Conservation (phyloP, 2,113 vertebrate genomes). For the Noturus placidus region DNA sequence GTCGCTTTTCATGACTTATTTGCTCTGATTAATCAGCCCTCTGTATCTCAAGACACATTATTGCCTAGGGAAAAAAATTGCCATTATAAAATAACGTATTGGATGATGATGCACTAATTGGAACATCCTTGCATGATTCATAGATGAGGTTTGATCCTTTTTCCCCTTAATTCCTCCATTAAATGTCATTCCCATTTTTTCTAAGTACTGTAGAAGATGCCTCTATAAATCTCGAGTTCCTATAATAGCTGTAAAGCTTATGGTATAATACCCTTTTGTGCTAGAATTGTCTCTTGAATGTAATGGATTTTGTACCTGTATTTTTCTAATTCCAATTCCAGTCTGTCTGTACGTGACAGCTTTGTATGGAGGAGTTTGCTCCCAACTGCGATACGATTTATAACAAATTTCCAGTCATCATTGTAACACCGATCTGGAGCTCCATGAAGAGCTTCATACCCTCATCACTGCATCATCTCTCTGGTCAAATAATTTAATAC, state of each 20-base stretch:
- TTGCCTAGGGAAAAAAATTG: slow-evolving; percentile 15
- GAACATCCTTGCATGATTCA: slow-evolving; percentile 59
- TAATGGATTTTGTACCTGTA: slow-evolving; percentile 83
- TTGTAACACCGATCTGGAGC: slow-evolving; percentile 60
- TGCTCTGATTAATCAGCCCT: slow-evolving; percentile 20
- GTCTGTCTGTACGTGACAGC: slow-evolving; percentile 74
- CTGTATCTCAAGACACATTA: slow-evolving; percentile 28
- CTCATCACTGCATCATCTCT: slow-evolving; percentile 51
- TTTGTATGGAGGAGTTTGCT: slow-evolving; percentile 63
- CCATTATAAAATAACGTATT: slow-evolving; percentile 62
- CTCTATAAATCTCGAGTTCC: slow-evolving; percentile 75
- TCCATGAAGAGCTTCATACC: slow-evolving; percentile 55
- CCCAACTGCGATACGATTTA: slow-evolving; percentile 64
- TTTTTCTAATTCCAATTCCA: slow-evolving; percentile 78
- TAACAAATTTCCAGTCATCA: slow-evolving; percentile 62
- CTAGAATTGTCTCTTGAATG: slow-evolving; percentile 83
- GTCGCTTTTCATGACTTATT: slow-evolving; percentile 47
- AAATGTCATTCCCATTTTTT: slow-evolving; percentile 60
- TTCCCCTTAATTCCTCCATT: slow-evolving; percentile 59
- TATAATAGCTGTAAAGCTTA: slow-evolving; percentile 76
- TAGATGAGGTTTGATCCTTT: slow-evolving; percentile 59
- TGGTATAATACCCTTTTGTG: slow-evolving; percentile 74
- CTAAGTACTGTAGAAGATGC: slow-evolving; percentile 73
- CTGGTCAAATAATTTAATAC: not conserved
- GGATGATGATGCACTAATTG: slow-evolving; percentile 56